These are phyloP conservation scores for Nannoperca obscura DNA, from an alignment of 2,797 vertebrate genomes.

Conservation along the genomic window DNA sequence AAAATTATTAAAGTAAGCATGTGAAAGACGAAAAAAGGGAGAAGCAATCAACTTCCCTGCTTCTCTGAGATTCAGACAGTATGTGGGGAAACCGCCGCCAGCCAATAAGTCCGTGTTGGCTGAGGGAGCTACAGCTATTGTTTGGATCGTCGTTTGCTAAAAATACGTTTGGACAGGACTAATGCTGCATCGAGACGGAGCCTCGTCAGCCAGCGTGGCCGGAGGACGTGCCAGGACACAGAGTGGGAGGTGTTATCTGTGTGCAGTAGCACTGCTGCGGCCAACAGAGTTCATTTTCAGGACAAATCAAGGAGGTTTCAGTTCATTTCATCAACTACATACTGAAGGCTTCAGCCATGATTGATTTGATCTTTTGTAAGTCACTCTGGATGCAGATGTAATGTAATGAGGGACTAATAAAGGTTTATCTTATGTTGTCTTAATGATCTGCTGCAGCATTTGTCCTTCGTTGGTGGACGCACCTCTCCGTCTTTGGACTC, in stretches of 20 bases:
- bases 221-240: slow-evolving; percentile 28
- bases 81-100: slow-evolving; percentile 45
- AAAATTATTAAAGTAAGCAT: slow-evolving; percentile 18
- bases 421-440: no score
- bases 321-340: neutral
- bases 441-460: neutral
- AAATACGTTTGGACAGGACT: slow-evolving; percentile 58
- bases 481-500: slow-evolving; percentile 99
- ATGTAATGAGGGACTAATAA: no score
- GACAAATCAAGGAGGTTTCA: neutral
- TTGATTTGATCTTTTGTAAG: neutral
- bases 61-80: slow-evolving; percentile 31
- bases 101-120: slow-evolving; percentile 48
- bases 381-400: no score
- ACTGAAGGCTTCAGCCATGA: neutral
- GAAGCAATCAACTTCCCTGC: slow-evolving; percentile 16
- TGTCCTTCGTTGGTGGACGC: neutral
- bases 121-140: slow-evolving; percentile 37
- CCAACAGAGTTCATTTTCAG: neutral
- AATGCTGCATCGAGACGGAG: slow-evolving; percentile 27
- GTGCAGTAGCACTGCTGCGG: no score
- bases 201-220: slow-evolving; percentile 34
- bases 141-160: slow-evolving; percentile 55
- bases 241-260: slow-evolving; percentile 23
- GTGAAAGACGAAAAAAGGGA: slow-evolving; percentile 5